phyloP scores from a whole-genome alignment of 2,113 vertebrate genomes.

The Erythrocebus patas region DNA sequence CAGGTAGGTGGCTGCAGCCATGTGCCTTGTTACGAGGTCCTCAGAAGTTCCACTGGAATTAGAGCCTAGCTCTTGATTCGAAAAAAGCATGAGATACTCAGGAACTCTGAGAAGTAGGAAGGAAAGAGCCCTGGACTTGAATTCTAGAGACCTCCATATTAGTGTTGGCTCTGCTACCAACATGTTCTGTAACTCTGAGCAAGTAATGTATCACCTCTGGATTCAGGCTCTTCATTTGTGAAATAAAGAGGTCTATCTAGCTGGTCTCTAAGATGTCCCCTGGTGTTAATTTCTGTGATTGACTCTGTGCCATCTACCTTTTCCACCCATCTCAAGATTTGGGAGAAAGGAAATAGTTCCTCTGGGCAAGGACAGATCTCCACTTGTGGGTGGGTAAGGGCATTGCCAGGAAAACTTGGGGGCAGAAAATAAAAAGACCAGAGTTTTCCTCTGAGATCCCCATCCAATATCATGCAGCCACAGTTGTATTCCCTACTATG shows the following conservation, averaged over 20 bases:
- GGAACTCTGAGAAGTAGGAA: background rate
- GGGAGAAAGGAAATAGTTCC: background rate
- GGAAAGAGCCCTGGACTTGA: background rate
- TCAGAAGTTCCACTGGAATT: background rate
- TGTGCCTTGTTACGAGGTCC: background rate
- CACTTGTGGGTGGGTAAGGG: background rate
- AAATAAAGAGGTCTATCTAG: background rate
- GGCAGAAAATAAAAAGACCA: background rate
- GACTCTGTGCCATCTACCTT: background rate
- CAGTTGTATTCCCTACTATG: background rate
- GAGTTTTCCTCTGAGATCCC: background rate
- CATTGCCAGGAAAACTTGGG: background rate
- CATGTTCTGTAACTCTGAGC: background rate
- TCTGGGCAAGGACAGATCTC: background rate
- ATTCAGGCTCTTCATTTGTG: background rate
- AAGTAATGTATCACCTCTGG: background rate
- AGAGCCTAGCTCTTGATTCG: background rate
- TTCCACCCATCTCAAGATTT: background rate
- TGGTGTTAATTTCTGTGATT: background rate
- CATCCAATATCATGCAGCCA: background rate
- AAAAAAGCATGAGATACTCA: background rate
- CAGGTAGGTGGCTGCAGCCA: background rate
- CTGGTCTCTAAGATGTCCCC: background rate
- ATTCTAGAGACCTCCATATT: background rate
- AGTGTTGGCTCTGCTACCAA: background rate